Evolutionary conservation across 1,140 invertebrate species (phyloP), one percentile per base, ranked within the genome.

Genomic region (Zaprionus camerounensis): DNA sequence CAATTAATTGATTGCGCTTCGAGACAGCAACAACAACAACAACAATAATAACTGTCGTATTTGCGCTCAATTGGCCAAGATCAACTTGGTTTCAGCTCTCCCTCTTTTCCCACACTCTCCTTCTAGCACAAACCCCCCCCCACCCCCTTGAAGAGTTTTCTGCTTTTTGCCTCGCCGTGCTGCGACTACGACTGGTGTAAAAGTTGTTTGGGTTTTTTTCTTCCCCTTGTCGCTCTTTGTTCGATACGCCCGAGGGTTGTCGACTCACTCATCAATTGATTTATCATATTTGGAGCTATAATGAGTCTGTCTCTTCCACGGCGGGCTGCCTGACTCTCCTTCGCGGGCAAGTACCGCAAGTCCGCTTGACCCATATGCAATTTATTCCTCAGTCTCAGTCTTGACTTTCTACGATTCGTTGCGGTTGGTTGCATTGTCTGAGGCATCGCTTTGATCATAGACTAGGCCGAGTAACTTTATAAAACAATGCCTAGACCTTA

Each of bases 11-110:
- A 87, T 88, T 83, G 83, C 83, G 86, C 82, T 80, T 55, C 73
- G 31, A 56, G 36, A 28, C 34, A n/a, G 31, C 53, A 58, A 44
- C 41, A 66, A 57, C 28, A 53, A n/a, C 65, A 82, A 63, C 53
- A 85, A 85, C 76, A 80, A 83, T 88, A 83, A 87, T 87, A 87
- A 87, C 83, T 87, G 84, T 87, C 83, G 84, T 87, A 88, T 88
- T 87, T 83, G 81, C 75, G 81, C 84, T 87, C 69, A 66, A 72
- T 76, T 76, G 74, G 69, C 74, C 63, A 72, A 70, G 58, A 71
- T 71, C 55, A 71, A 51, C 46, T 51, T 3, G 46, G 46, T 51
- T 24, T 64, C 58, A 66, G 38, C 64, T 26, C 62, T 9, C 28
- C 28, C 28, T 0, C 7, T 28, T 22, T 13, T 41, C 41, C 31